Base-by-base conservation (phyloP, 2,888 invertebrate genomes). In the Cetonia aurata region DNA sequence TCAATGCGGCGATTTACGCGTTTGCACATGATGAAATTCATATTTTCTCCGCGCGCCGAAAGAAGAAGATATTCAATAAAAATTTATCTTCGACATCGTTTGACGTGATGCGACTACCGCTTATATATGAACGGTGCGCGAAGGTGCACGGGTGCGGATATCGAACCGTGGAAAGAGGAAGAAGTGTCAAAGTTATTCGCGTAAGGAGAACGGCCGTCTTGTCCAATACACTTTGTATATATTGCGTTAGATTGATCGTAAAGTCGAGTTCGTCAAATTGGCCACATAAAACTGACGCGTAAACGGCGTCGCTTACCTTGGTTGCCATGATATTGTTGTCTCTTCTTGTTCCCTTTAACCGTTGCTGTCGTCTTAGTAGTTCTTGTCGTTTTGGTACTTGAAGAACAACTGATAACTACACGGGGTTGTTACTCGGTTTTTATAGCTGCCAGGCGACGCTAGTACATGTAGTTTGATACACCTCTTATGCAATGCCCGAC, bases 401-500 rank as follows among this genome's bases (percentile, higher is more conserved):
- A 74, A 52, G 75, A 74, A 73, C 73, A 75, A 79, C 78, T 79
- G 79, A 79, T 79, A 78, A 77, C 69, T 73, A 8, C 70, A 67
- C 50, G 65, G 75, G 75, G 73, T 75, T 71, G 70, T 71, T 71
- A 70, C 69, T 72, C 71, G 48, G 70, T 76, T 78, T 79, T 77
- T 79, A 79, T 79, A 78, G 75, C 55, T 19, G 71, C 50, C 67
- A 71, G 44, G 62, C 48, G 62, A 50, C 37, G 67, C 72, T 72
- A 66, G 72, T 62, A 55, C 76, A 75, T 76, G 77, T 76, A 77
- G 75, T 73, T 74, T 76, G 78, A 78, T 77, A 77, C 70, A 77
- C 71, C 73, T 71, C 73, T 78, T 78, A 76, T 76, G 77, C 74
- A 78, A 78, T 73, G 50, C 13, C 69, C 73, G 73, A 67, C 72